Evolutionary conservation across 2,888 invertebrate genomes (phyloP), one percentile per base, ranked within the genome.

Genomic region (Vannuccia rotundouncinata): DNA sequence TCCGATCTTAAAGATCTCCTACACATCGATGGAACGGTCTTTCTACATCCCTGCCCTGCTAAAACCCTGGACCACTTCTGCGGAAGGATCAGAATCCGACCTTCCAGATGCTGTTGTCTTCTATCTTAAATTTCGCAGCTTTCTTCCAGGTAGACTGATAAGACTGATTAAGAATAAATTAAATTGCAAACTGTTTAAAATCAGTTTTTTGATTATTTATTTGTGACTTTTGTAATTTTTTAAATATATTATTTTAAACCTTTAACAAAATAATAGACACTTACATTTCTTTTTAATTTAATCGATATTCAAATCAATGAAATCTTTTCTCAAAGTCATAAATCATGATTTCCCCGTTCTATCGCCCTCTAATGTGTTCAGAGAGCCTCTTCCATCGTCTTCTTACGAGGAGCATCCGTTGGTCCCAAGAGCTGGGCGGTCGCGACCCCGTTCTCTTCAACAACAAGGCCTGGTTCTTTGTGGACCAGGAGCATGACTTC

Each of bases 401-500:
- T 25, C 78, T 86, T 30, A 85, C 85, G 0, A 83, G 86, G 28
- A 84, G 85, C 0, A 83, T 85, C 0, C 82, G 84, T 59, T 87
- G 87, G 87, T 85, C 85, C 31, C 85, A 86, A 59, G 85, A 85
- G 29, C 83, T 82, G 28, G 85, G 85, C 0, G 86, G 85, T 17
- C 84, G 84, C 60, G 85, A 85, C 74, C 86, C 86, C 0, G 84
- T 85, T 73, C 82, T 87, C 79, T 84, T 83, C 79, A 83, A 82
- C 60, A 82, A 84, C 10, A 81, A 84, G 0, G 86, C 85, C 0
- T 82, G 86, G 29, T 86, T 86, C 81, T 86, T 84, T 81, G 82
- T 87, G n/a, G 87, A 87, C 81, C 81, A 83, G 25, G 86, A 87
- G 77, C 87, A 87, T 82, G 87, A 87, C 81, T 85, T 87, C 82